Percentiles rank a stretch among this genome's conserved stretches.
phyloP scores from a whole-genome alignment of 1,140 invertebrate species.

The Papilio xuthus region DNA sequence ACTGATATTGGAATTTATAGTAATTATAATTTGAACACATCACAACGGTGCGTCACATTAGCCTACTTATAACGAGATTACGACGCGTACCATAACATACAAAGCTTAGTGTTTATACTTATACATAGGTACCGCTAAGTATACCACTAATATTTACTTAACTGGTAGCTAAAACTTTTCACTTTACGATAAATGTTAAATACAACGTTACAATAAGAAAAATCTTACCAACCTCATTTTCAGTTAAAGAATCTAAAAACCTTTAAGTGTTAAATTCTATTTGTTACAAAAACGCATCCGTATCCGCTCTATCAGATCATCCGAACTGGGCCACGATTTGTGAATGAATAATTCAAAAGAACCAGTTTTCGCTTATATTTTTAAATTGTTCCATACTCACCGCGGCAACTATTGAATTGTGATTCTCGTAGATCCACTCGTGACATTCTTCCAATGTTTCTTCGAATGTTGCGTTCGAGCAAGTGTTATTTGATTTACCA shows the following conservation, averaged over 20 bases:
- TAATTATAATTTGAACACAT: not conserved
- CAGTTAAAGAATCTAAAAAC: not conserved
- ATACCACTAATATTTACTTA: not conserved
- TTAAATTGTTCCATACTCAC: conserved; percentile 44
- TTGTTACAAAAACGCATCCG: not conserved
- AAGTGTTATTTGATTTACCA: conserved; percentile 48
- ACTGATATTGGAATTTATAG: too few relatives aligned
- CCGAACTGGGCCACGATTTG: not conserved
- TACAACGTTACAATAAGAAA: too few relatives aligned
- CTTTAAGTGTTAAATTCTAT: not conserved
- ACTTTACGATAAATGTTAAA: not conserved
- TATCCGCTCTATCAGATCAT: not conserved
- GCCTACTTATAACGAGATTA: not conserved
- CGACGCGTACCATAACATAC: not conserved
- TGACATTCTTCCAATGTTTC: conserved; percentile 58
- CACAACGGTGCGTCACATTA: not conserved
- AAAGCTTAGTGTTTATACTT: not conserved
- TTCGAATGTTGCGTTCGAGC: conserved; percentile 57
- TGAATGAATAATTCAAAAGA: not conserved
- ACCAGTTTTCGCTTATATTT: not conserved
- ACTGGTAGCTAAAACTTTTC: not conserved
- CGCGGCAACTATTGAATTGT: conserved; percentile 64
- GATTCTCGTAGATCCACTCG: conserved; percentile 66
- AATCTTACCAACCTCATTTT: not conserved
- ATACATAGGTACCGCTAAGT: not conserved